These are phyloP conservation scores for Neosilurus hyrtlii DNA, from an alignment of 2,797 vertebrate genomes.

Conservation along the genomic window DNA sequence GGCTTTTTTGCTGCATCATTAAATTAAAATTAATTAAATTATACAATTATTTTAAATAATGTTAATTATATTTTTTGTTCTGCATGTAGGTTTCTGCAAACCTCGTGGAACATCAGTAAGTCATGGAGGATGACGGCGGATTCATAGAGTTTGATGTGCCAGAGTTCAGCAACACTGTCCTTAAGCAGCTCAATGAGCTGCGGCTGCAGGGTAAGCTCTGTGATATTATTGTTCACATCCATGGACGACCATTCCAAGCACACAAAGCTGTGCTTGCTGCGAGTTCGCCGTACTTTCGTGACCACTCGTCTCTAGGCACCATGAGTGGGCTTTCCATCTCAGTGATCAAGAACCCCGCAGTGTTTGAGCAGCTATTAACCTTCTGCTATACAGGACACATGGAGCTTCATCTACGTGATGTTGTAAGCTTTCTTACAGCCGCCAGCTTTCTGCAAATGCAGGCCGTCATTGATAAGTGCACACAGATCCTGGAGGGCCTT, in stretches of 20 bases:
- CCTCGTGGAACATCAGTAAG: constrained; percentile 78
- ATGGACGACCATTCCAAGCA: constrained; percentile 95
- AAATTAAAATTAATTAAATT: no score
- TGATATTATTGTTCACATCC: constrained; percentile 98
- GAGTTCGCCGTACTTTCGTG: constrained; percentile 96
- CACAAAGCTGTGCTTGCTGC: constrained; percentile 97
- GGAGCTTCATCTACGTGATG: constrained; percentile 95
- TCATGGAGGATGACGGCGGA: constrained; percentile 97
- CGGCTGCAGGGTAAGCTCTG: constrained; percentile 96
- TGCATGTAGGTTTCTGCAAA: constrained; percentile 68
- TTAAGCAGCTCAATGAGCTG: constrained; percentile 95
- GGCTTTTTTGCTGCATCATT: not conserved
- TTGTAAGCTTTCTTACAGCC: constrained; percentile 96
- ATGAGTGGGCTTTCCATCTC: constrained; percentile 99
- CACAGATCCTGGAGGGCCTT: constrained; percentile 94
- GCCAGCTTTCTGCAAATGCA: constrained; percentile 99
- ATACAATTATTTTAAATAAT: constrained; percentile 13
- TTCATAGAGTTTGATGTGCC: constrained; percentile 99
- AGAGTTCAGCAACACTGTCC: constrained; percentile 95
- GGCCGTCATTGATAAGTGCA: constrained; percentile 97
- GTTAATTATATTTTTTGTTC: constrained; percentile 19
- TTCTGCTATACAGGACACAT: constrained; percentile 99
- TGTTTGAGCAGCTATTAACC: constrained; percentile 95
- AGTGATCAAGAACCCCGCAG: constrained; percentile 95
- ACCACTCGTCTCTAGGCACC: constrained; percentile 95